A percentile compares a stretch with the other conserved stretches of the same genome.
phyloP scores from a whole-genome alignment of 2,113 vertebrate genomes.

The Ptilorrhoa leucosticta region DNA sequence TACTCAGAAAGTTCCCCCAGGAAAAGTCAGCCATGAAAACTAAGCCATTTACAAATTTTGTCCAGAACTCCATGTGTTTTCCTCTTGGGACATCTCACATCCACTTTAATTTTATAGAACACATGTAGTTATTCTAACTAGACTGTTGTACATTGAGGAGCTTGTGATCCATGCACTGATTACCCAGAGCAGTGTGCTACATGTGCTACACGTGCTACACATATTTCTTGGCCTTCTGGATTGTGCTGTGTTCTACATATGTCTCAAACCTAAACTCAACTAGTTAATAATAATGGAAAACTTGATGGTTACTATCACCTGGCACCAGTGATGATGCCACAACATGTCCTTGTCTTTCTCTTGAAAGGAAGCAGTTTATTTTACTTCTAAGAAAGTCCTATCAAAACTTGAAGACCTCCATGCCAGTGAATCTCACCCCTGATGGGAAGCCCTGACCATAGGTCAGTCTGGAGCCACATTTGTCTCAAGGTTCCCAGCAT shows the following conservation, averaged over 20 bases:
- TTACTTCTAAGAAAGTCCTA: not conserved
- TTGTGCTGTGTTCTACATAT: not conserved
- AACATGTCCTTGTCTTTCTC: not conserved
- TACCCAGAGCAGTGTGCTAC: not conserved
- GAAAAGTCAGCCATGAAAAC: not conserved
- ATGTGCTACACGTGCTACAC: not conserved
- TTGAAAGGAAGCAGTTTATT: not conserved
- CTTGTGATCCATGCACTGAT: not conserved
- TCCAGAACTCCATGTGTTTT: not conserved
- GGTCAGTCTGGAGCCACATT: not conserved
- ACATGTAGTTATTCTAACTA: not conserved
- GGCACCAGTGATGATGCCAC: not conserved
- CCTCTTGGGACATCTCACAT: not conserved
- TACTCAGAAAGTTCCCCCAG: not conserved
- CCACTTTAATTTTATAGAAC: not conserved
- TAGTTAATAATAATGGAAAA: not conserved
- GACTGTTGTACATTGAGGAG: not conserved
- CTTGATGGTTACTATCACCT: not conserved
- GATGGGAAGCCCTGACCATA: not conserved
- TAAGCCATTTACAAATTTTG: not conserved
- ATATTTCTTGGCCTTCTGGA: not conserved
- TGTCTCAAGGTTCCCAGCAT: accelerated
- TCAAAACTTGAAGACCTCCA: not conserved
- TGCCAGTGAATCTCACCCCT: not conserved
- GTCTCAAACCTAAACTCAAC: not conserved